Evolutionary conservation across 2,797 vertebrate species (phyloP).

Genomic region (Denticeps clupeoides): DNA sequence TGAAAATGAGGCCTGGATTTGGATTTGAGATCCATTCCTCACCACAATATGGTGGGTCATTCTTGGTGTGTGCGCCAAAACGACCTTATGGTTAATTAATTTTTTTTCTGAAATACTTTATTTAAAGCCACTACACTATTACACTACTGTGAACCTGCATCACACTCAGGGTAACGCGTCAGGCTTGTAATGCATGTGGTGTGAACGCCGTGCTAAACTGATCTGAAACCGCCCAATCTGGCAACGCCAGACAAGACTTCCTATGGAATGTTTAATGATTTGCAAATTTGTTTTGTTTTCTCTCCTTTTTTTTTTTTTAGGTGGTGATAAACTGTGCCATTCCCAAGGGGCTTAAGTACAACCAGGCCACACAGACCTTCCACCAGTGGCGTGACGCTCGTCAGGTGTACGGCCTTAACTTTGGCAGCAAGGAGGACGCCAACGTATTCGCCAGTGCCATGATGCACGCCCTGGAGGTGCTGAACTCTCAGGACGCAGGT

Average conservation of each 20-base stretch:
- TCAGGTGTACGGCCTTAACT: conserved; percentile 96
- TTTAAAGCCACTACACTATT: too few species aligned
- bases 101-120: too few species aligned
- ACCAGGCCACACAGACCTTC: conserved; percentile 97
- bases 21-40: too few species aligned
- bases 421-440: conserved; percentile 98
- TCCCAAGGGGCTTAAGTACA: conserved; percentile 97
- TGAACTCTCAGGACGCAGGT: conserved; percentile 96
- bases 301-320: conserved; percentile 41
- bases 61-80: too few species aligned
- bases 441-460: conserved; percentile 99
- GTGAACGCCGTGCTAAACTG: too few species aligned
- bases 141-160: too few species aligned
- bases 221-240: neutral
- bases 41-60: too few species aligned
- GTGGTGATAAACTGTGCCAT: conserved; percentile 99
- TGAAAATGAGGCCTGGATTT: too few species aligned
- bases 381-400: conserved; percentile 97
- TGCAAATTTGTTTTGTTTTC: neutral
- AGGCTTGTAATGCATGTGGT: too few species aligned
- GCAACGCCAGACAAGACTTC: neutral
- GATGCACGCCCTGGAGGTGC: conserved; percentile 98
- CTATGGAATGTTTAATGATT: neutral
- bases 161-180: too few species aligned
- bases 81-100: too few species aligned